phyloP scores from a whole-genome alignment of 2,113 vertebrate genomes.

The Mus pahari region DNA sequence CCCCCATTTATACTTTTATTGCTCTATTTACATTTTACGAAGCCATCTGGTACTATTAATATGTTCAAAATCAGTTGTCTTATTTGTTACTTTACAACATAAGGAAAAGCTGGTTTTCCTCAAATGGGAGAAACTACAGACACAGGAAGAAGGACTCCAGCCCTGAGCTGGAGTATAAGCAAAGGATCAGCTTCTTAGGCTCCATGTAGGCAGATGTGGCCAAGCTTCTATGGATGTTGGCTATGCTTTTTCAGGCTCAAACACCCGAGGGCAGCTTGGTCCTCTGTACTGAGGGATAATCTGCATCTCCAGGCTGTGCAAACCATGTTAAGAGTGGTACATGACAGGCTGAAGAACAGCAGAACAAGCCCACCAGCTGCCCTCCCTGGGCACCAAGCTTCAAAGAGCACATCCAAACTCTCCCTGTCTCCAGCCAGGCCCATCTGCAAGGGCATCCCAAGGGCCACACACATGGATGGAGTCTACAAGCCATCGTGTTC shows the following conservation, averaged over 20 bases:
- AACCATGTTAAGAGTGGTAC: constrained; percentile 62
- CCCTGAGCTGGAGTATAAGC: not conserved
- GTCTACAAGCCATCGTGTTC: not conserved
- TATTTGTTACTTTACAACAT: constrained; percentile 68
- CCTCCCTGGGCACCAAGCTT: constrained; percentile 61
- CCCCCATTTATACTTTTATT: constrained; percentile 80
- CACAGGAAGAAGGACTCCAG: not conserved
- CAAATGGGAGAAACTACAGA: constrained; percentile 39
- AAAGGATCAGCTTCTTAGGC: not conserved
- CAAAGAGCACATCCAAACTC: constrained; percentile 70
- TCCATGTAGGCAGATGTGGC: not conserved
- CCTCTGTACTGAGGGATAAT: constrained; percentile 62
- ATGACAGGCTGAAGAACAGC: constrained; percentile 79
- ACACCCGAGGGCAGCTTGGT: constrained; percentile 4
- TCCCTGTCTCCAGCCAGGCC: constrained; percentile 55
- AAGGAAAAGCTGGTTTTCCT: constrained; percentile 3
- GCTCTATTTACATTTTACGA: constrained; percentile 85
- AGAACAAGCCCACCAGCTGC: constrained; percentile 62
- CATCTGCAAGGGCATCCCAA: constrained; percentile 29
- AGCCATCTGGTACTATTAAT: constrained; percentile 85
- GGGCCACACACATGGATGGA: not conserved
- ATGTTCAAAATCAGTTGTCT: constrained; percentile 76
- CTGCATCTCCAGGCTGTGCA: constrained; percentile 34
- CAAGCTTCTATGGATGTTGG: not conserved
- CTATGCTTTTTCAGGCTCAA: not conserved